A percentile compares a stretch with the other conserved stretches of the same genome.
phyloP scores from a whole-genome alignment of 1,140 invertebrate species.

The Meloidogyne hapla region DNA sequence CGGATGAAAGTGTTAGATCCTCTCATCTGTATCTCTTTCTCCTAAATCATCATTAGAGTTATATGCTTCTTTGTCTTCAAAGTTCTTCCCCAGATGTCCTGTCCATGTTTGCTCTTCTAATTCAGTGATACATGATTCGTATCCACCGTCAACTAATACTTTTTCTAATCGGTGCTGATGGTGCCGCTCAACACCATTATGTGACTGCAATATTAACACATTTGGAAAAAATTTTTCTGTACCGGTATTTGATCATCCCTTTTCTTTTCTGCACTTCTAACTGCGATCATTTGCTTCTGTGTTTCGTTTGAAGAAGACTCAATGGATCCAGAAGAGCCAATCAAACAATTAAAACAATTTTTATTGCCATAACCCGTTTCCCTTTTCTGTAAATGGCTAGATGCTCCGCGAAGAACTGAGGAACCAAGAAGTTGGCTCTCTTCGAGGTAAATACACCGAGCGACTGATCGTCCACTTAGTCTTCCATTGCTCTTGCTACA shows the following conservation, averaged over 20 bases:
- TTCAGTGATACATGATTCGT: too few relatives aligned
- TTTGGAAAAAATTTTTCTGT: background rate
- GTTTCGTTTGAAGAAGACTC: background rate
- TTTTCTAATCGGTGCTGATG: background rate
- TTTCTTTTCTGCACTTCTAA: background rate
- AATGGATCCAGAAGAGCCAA: background rate
- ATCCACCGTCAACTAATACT: background rate
- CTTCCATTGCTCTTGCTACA: background rate
- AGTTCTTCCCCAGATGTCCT: background rate
- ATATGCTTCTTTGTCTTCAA: background rate
- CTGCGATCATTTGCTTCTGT: too few relatives aligned
- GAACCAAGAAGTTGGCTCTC: conserved; percentile 9
- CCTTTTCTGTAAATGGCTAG: background rate
- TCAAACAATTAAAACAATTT: background rate
- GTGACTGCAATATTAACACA: background rate
- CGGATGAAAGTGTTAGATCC: background rate
- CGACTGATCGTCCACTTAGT: background rate
- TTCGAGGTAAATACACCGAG: background rate
- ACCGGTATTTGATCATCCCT: background rate
- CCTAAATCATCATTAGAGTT: background rate
- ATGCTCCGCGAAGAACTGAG: background rate
- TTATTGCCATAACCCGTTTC: background rate
- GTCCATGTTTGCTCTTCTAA: background rate
- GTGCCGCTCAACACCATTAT: background rate
- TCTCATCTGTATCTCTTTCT: background rate